These are phyloP conservation scores for Dusona sp. DNA, from an alignment of 2,888 invertebrate species.

Conservation along the genomic window DNA sequence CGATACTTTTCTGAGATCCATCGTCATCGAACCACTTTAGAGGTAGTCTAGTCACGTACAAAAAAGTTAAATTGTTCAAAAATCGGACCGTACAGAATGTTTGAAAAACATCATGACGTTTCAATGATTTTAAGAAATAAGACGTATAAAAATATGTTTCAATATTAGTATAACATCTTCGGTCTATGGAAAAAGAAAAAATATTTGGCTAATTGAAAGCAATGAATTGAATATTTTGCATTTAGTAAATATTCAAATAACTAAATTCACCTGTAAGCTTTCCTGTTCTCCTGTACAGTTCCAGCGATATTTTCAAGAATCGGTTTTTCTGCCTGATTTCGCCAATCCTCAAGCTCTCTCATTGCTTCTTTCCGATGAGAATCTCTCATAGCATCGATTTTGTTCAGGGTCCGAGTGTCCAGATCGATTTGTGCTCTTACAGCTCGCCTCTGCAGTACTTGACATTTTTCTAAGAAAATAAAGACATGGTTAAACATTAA, in stretches of 20 bases:
- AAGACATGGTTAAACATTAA: constrained; percentile 31
- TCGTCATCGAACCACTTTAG: constrained; percentile 77
- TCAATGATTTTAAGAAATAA: neutral
- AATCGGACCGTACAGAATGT: neutral
- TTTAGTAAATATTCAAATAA: constrained; percentile 23
- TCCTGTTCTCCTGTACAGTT: constrained; percentile 76
- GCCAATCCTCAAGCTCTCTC: constrained; percentile 88
- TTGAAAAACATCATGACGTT: neutral
- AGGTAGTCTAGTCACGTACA: constrained; percentile 72
- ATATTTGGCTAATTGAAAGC: too few species aligned
- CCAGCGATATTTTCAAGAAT: constrained; percentile 71
- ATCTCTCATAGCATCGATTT: constrained; percentile 88
- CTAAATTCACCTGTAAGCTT: constrained; percentile 74
- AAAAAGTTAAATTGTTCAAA: neutral
- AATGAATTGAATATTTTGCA: too few species aligned
- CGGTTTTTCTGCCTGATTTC: constrained; percentile 79
- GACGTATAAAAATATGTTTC: neutral
- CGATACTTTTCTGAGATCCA: constrained; percentile 14
- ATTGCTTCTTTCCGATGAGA: constrained; percentile 88
- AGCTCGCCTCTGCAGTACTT: constrained; percentile 87
- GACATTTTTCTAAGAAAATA: constrained; percentile 84
- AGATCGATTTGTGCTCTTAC: constrained; percentile 87
- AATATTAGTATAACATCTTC: too few species aligned
- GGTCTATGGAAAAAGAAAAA: too few species aligned
- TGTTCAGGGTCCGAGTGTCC: constrained; percentile 86